A percentile compares a stretch with the other conserved stretches of the same genome.
Evolutionary conservation across 1,140 invertebrate genomes (phyloP).

Genomic region (Prorops nasuta): DNA sequence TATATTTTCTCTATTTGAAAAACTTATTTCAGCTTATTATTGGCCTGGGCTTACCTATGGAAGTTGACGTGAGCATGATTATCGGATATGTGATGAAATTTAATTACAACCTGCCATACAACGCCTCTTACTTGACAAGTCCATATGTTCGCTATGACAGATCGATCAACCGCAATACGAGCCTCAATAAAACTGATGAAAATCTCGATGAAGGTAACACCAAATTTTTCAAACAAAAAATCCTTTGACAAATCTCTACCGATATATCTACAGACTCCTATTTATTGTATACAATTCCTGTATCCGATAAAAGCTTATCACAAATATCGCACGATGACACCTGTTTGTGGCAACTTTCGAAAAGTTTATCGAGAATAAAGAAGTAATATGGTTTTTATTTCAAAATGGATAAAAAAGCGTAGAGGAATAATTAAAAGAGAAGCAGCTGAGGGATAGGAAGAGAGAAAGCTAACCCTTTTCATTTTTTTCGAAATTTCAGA

Average conservation of each 20-base stretch:
- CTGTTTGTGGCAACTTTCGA: no score
- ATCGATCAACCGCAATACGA: slow-evolving; percentile 31
- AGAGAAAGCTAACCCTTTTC: not conserved
- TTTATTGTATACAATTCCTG: no score
- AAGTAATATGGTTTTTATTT: no score
- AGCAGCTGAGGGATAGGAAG: not conserved
- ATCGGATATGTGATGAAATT: slow-evolving; percentile 56
- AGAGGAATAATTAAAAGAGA: no score
- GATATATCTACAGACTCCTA: no score
- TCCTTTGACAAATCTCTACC: no score
- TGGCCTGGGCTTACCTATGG: slow-evolving; percentile 55
- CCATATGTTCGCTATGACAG: slow-evolving; percentile 48
- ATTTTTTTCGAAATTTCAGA: slow-evolving; percentile 8
- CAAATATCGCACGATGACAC: no score
- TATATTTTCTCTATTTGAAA: no score
- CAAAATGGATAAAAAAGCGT: no score
- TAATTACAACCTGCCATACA: slow-evolving; percentile 53
- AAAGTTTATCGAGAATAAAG: no score
- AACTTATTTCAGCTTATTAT: slow-evolving; percentile 47
- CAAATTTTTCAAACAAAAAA: not conserved
- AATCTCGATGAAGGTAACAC: no score
- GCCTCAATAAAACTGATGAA: slow-evolving; percentile 9
- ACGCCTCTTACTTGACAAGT: slow-evolving; percentile 49
- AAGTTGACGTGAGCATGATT: slow-evolving; percentile 53
- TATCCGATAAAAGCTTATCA: no score